Evolutionary conservation across 2,113 vertebrate species (phyloP).

Genomic region (Apodemus sylvaticus): DNA sequence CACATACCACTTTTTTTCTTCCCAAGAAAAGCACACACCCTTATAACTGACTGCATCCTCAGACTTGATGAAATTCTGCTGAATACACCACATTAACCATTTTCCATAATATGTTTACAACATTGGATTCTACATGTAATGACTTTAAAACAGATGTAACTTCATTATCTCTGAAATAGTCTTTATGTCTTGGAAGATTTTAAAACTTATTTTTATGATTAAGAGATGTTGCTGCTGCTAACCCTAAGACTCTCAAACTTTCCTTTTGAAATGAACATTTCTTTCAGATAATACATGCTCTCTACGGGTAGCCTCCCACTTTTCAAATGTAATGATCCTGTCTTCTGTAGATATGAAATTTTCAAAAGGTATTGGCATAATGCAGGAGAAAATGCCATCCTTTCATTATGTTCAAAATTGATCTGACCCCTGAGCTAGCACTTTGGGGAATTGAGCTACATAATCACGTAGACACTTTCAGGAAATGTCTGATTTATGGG

Average conservation of each 20-base stretch:
- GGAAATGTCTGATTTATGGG: slow-evolving; percentile 79
- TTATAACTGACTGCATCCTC: slow-evolving; percentile 12
- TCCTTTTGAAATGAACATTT: slow-evolving; percentile 72
- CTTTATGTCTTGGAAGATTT: background rate
- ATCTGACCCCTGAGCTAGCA: slow-evolving; percentile 77
- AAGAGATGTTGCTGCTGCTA: slow-evolving; percentile 49
- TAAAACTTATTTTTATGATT: slow-evolving; percentile 63
- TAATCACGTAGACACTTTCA: slow-evolving; percentile 76
- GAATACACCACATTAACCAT: slow-evolving; percentile 58
- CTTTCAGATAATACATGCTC: slow-evolving; percentile 71
- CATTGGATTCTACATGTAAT: slow-evolving; percentile 44
- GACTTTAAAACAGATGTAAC: slow-evolving; percentile 55
- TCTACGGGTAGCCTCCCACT: slow-evolving; percentile 61
- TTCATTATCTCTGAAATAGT: slow-evolving; percentile 57
- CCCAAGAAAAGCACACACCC: slow-evolving; percentile 10
- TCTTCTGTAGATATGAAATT: slow-evolving; percentile 72
- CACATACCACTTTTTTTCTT: slow-evolving; percentile 42
- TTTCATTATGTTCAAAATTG: slow-evolving; percentile 80
- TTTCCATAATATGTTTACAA: slow-evolving; percentile 67
- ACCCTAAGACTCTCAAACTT: slow-evolving; percentile 72
- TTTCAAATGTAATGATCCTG: slow-evolving; percentile 75
- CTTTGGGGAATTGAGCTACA: slow-evolving; percentile 77
- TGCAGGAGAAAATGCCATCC: slow-evolving; percentile 64
- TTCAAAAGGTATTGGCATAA: slow-evolving; percentile 80
- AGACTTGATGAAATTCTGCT: slow-evolving; percentile 31